phyloP scores from a whole-genome alignment of 1,140 invertebrate species.

The Pygmarrhopalites habei region DNA sequence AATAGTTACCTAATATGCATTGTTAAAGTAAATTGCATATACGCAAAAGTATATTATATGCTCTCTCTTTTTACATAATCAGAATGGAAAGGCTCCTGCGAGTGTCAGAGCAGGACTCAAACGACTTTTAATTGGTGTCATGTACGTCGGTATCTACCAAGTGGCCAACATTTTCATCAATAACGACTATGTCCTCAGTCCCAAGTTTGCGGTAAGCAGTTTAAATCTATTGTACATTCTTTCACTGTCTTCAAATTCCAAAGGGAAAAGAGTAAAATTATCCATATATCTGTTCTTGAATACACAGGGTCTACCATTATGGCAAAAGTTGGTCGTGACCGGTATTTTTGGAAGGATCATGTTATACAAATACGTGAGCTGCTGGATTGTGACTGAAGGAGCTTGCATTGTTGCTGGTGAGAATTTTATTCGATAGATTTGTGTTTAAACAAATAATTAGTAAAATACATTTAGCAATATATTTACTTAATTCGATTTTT shows the following conservation, averaged over 20 bases:
- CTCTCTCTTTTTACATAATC: neutral
- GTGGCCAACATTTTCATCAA: constrained; percentile 59
- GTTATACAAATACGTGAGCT: constrained; percentile 83
- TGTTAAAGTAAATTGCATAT: neutral
- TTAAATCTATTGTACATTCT: constrained; percentile 18
- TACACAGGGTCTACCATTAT: constrained; percentile 52
- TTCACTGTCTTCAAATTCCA: constrained; percentile 1
- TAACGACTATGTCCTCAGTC: constrained; percentile 61
- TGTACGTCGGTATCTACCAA: constrained; percentile 68
- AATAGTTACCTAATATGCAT: too few relatives aligned
- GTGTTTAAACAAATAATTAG: neutral
- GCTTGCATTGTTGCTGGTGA: constrained; percentile 58
- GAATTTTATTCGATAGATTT: constrained; percentile 32
- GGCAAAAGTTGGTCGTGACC: constrained; percentile 58
- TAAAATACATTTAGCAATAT: neutral
- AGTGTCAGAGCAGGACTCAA: constrained; percentile 51
- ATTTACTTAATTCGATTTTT: neutral
- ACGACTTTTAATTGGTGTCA: constrained; percentile 56
- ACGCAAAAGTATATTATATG: neutral
- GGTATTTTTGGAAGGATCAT: constrained; percentile 75
- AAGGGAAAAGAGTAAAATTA: constrained; percentile 5
- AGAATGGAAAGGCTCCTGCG: constrained; percentile 41
- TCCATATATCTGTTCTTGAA: neutral
- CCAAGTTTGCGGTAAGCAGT: constrained; percentile 55
- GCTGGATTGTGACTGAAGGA: constrained; percentile 84